Evolutionary conservation across 2,888 invertebrate genomes (phyloP), one percentile per base, ranked within the genome.

Genomic region (Pristionchus exspectatus): DNA sequence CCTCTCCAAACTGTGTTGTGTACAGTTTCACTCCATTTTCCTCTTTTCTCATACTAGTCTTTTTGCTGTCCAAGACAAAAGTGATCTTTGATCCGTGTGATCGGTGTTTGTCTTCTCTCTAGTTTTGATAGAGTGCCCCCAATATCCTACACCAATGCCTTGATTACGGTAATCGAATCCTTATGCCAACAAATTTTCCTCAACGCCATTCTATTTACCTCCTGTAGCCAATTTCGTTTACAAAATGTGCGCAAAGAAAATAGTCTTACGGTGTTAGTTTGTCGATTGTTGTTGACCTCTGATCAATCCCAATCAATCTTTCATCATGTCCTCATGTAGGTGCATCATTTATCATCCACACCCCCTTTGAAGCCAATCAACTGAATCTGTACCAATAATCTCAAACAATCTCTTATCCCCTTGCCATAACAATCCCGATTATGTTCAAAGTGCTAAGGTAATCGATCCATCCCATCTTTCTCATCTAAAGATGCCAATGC

Each of bases 1-100:
- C 21, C 24, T 24, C 66, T 69, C 69, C 14, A 9, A 69, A 30
- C 69, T 69, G 69, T 69, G 69, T 69, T 69, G 69, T 69, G 69
- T 69, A 69, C 69, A 69, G 69, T 27, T 30, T 27, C 69, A 44
- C 24, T 81, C 81, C 24, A 50, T 33, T 16, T 38, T 33, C 81
- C 33, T 38, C 33, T 81, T 27, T 10, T 38, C 30, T 33, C 30
- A 38, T 24, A 30, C 50, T 24, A 24, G 81, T 81, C 81, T 81
- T 81, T n/a, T 38, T 81, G 18, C 38, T 81, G 69, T 69, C 69
- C 69, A 69, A 69, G 69, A 69, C 69, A 69, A 30, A 69, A 69
- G 69, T 69, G 69, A 69, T 69, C 69, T 69, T 69, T 69, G 69
- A 69, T 27, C 69, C 30, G n/a, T 69, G 69, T 69, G 69, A 69